Percentiles rank a stretch among this genome's conserved stretches.
Evolutionary conservation across 2,797 vertebrate genomes (phyloP).

Genomic region (Myioborus miniatus): DNA sequence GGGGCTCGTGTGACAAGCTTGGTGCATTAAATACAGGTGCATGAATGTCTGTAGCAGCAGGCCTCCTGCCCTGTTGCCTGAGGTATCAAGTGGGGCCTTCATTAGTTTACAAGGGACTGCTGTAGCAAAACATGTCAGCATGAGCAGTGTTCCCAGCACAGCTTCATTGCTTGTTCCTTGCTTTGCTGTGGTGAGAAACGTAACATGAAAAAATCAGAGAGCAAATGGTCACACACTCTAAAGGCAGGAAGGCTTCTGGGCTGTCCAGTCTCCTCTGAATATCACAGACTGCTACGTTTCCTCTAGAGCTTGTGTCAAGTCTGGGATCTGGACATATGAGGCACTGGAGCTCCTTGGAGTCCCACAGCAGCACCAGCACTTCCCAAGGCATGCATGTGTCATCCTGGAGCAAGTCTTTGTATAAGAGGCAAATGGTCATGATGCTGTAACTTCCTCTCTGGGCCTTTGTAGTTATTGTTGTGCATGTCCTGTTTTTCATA

Average conservation of each 20-base stretch:
- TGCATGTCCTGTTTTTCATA: background rate
- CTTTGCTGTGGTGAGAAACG: background rate
- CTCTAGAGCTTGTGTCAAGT: background rate
- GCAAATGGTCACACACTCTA: background rate
- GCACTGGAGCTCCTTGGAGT: background rate
- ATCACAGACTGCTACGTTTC: background rate
- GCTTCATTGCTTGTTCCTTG: background rate
- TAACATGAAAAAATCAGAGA: background rate
- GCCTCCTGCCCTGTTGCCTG: background rate
- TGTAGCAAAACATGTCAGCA: background rate
- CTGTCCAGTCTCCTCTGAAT: background rate
- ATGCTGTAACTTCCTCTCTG: background rate
- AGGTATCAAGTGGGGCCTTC: background rate
- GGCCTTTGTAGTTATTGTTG: background rate
- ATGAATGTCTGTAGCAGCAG: background rate
- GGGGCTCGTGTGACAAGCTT: background rate
- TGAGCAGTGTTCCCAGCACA: background rate
- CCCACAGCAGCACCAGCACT: background rate
- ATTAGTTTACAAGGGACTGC: background rate
- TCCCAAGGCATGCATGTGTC: background rate
- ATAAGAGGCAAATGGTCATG: rapidly evolving
- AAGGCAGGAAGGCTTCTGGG: background rate
- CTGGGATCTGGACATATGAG: rapidly evolving
- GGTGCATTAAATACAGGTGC: background rate
- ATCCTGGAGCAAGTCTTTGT: background rate